Percentiles rank a stretch among this genome's conserved stretches.
These are phyloP conservation scores for Eudyptes chrysolophus DNA, from an alignment of 2,113 vertebrate genomes.

Conservation along the genomic window DNA sequence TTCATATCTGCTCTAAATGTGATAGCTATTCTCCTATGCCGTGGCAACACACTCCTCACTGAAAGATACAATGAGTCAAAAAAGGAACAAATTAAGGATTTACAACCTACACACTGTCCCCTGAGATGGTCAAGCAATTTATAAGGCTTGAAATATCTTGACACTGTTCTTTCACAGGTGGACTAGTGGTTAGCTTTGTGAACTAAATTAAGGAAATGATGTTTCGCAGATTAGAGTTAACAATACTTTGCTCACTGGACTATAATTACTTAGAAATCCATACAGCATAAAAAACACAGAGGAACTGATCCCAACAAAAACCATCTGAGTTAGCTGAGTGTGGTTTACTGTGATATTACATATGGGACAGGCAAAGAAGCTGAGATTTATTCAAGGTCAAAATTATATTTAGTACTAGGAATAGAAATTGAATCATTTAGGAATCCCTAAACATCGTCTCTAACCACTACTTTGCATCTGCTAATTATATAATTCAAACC, in stretches of 20 bases:
- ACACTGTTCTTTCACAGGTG: neutral
- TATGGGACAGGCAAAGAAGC: neutral
- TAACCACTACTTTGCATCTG: neutral
- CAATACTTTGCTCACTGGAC: neutral
- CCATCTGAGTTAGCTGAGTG: neutral
- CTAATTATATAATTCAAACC: neutral
- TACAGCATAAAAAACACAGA: neutral
- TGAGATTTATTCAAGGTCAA: neutral
- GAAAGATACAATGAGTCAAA: neutral
- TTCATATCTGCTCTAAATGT: neutral
- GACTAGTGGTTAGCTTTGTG: neutral
- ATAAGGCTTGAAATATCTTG: neutral
- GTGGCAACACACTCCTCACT: neutral
- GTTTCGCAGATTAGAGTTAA: neutral
- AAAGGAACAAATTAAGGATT: neutral
- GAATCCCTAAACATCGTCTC: neutral
- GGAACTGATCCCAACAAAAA: neutral
- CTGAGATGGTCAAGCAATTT: neutral
- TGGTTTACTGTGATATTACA: neutral
- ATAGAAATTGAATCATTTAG: neutral
- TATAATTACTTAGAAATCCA: neutral
- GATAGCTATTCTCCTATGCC: neutral
- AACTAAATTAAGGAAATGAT: neutral
- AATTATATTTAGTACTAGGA: neutral
- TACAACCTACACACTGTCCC: neutral